Conservation (phyloP, 2,797 vertebrate species). For the Falco cherrug region DNA sequence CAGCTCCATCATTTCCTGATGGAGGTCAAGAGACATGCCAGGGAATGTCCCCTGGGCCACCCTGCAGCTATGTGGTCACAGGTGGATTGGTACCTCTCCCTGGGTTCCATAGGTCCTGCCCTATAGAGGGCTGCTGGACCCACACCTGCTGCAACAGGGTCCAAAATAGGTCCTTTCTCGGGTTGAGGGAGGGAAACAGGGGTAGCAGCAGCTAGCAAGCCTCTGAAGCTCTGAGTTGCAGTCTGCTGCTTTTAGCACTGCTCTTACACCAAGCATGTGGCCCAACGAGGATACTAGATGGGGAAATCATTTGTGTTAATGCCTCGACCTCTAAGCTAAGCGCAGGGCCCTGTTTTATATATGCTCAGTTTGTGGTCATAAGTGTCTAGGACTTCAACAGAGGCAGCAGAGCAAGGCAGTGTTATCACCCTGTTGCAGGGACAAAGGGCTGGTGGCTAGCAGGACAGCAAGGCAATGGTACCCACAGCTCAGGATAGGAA, state of each 20-base stretch:
- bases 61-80: neutral
- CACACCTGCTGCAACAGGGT: neutral
- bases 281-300: accelerated
- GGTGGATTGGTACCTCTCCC: neutral
- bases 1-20: neutral
- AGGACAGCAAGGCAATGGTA: neutral
- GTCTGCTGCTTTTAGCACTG: neutral
- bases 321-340: neutral
- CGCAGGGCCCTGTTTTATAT: neutral
- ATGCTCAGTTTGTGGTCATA: neutral
- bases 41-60: neutral
- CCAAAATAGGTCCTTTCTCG: neutral
- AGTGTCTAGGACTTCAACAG: neutral
- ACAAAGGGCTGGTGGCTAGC: neutral
- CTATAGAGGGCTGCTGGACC: neutral
- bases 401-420: neutral
- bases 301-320: neutral
- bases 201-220: neutral
- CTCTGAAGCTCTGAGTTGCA: neutral
- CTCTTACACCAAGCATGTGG: neutral
- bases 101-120: neutral
- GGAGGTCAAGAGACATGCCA: neutral
- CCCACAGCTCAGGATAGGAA: neutral
- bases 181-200: neutral
- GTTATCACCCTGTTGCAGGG: neutral